Evolutionary conservation across 2,888 invertebrate genomes (phyloP).

Genomic region (Acanthosepion esculentum): DNA sequence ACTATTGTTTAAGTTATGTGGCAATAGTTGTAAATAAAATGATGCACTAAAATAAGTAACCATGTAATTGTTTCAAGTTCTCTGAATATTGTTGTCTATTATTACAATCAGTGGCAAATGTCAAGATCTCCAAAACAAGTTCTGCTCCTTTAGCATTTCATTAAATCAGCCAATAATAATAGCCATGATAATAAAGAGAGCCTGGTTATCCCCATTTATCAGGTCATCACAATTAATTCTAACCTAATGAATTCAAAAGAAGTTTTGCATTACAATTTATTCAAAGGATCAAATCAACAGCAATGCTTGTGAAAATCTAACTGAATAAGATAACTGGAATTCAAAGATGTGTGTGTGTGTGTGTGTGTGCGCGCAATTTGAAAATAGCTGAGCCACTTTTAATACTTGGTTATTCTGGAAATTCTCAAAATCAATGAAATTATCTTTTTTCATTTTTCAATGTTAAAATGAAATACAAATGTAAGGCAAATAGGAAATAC

Average conservation of each 20-base stretch:
- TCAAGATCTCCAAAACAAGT: too few relatives aligned
- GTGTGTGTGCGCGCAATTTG: neutral
- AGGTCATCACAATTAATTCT: neutral
- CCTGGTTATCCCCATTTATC: neutral
- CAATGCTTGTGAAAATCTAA: neutral
- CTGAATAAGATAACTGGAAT: neutral
- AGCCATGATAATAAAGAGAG: neutral
- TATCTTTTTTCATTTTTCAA: neutral
- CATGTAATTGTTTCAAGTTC: too few relatives aligned
- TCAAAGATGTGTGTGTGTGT: neutral
- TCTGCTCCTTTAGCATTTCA: neutral
- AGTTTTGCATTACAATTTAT: neutral
- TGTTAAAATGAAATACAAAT: neutral
- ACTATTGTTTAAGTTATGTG: too few relatives aligned
- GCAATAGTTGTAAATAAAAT: too few relatives aligned
- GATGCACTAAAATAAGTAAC: too few relatives aligned
- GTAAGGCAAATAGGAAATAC: neutral
- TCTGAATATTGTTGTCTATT: too few relatives aligned
- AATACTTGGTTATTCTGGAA: neutral
- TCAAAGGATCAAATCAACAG: neutral
- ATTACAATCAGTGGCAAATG: neutral
- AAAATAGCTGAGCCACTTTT: neutral
- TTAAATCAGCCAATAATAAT: neutral
- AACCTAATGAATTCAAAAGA: neutral
- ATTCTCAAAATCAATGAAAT: conserved; percentile 15